Conservation (phyloP, 2,797 vertebrate genomes). For the Bucorvus abyssinicus region DNA sequence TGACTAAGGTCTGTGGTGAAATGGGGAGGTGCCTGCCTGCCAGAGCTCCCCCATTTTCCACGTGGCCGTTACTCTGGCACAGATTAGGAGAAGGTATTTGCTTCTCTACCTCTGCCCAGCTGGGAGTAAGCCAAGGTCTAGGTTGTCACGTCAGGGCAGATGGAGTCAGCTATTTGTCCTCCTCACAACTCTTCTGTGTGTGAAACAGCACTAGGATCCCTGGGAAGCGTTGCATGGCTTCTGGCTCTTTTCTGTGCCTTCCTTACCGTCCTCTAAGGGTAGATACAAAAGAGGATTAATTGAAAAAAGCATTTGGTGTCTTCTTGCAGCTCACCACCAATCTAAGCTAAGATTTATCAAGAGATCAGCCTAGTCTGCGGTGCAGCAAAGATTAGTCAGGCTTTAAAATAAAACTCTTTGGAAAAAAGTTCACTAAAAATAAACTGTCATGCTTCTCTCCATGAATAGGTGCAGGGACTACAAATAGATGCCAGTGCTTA, state of each 20-base stretch:
- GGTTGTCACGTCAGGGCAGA: not conserved
- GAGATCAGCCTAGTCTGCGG: constrained; percentile 69
- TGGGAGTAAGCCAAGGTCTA: not conserved
- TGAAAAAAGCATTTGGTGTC: constrained; percentile 54
- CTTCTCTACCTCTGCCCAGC: not conserved
- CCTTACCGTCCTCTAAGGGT: not conserved
- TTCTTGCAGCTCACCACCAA: constrained; percentile 67
- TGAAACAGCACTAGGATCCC: not conserved
- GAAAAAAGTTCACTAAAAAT: constrained; percentile 68
- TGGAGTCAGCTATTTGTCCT: not conserved
- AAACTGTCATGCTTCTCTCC: constrained; percentile 44
- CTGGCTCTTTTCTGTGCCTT: not conserved
- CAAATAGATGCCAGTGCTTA: constrained; percentile 34
- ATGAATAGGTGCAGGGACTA: constrained; percentile 44
- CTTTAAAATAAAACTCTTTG: constrained; percentile 75
- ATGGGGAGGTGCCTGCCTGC: not conserved
- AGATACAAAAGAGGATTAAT: constrained; percentile 52
- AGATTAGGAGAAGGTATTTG: not conserved
- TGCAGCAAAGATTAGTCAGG: constrained; percentile 71
- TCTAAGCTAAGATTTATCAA: constrained; percentile 73
- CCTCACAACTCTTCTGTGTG: not conserved
- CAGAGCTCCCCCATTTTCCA: not conserved
- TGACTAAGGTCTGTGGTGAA: not conserved
- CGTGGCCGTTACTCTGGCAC: not conserved
- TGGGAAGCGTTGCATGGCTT: not conserved